phyloP scores from a whole-genome alignment of 2,888 invertebrate species.

The Metacarcinus magister region DNA sequence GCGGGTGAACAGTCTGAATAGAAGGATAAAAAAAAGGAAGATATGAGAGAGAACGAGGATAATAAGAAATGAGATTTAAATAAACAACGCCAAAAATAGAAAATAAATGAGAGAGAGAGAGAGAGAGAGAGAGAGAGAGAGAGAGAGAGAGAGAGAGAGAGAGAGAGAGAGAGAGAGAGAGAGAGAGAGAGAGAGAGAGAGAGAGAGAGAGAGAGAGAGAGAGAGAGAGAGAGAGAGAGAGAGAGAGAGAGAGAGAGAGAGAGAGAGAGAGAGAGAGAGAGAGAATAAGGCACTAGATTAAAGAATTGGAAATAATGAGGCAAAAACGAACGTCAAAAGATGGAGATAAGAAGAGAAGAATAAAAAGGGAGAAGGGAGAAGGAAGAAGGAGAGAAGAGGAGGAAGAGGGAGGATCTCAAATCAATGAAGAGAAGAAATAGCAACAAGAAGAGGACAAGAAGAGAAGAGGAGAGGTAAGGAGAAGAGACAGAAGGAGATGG shows the following conservation, averaged over 20 bases:
- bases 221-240: no score
- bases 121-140: conserved; percentile 3
- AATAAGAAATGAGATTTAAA: not conserved
- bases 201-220: no score
- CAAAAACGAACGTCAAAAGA: not conserved
- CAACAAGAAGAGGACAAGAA: not conserved
- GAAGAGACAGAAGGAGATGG: not conserved
- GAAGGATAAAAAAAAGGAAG: not conserved
- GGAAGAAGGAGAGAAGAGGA: not conserved
- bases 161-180: no score
- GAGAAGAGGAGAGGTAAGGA: not conserved
- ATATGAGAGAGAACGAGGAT: not conserved
- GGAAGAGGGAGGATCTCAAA: not conserved
- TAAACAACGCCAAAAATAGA: not conserved
- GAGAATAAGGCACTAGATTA: not conserved
- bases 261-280: no score
- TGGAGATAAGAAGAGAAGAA: not conserved
- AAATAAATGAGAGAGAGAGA: not conserved
- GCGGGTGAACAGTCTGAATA: not conserved
- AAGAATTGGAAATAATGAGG: not conserved
- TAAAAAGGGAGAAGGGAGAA: not conserved
- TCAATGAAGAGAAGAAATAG: not conserved
- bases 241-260: not conserved
- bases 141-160: not conserved
- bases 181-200: no score